phyloP scores from a whole-genome alignment of 1,140 invertebrate genomes.

The Papilio aristodemus region DNA sequence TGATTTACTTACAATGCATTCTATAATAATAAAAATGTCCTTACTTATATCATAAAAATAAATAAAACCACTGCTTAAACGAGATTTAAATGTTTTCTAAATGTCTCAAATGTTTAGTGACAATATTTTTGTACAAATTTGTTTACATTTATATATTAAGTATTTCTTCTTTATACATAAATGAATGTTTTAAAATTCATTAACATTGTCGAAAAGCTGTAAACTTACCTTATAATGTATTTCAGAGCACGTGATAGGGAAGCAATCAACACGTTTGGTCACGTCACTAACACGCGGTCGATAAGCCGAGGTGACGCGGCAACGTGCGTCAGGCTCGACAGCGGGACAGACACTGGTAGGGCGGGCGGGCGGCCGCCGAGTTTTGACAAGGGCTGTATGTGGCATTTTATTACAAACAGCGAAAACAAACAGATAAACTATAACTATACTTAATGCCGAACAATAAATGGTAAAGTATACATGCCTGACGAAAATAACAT shows the following conservation, averaged over 20 bases:
- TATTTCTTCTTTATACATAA: neutral
- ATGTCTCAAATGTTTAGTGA: too few species aligned
- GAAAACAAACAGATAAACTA: slow-evolving; percentile 34
- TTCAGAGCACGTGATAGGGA: slow-evolving; percentile 30
- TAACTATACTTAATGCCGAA: slow-evolving; percentile 26
- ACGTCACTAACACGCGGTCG: slow-evolving; percentile 47
- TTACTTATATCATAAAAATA: too few species aligned
- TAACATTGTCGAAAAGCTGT: neutral
- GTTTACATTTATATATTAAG: too few species aligned
- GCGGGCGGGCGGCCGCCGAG: slow-evolving; percentile 48
- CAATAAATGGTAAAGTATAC: too few species aligned
- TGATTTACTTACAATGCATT: neutral
- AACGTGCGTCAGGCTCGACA: slow-evolving; percentile 53
- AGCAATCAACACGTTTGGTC: slow-evolving; percentile 44
- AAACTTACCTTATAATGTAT: slow-evolving; percentile 23
- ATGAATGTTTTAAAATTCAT: neutral
- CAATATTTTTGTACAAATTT: too few species aligned
- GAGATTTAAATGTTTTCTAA: too few species aligned
- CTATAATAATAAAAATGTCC: neutral
- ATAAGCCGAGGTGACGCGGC: slow-evolving; percentile 47
- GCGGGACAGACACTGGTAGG: slow-evolving; percentile 51
- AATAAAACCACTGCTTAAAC: too few species aligned
- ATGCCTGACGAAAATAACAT: too few species aligned
- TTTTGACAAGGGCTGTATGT: slow-evolving; percentile 30
- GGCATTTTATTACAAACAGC: slow-evolving; percentile 29